These are phyloP conservation scores for Xenopus borealis DNA, from an alignment of 2,113 vertebrate genomes.

Conservation along the genomic window DNA sequence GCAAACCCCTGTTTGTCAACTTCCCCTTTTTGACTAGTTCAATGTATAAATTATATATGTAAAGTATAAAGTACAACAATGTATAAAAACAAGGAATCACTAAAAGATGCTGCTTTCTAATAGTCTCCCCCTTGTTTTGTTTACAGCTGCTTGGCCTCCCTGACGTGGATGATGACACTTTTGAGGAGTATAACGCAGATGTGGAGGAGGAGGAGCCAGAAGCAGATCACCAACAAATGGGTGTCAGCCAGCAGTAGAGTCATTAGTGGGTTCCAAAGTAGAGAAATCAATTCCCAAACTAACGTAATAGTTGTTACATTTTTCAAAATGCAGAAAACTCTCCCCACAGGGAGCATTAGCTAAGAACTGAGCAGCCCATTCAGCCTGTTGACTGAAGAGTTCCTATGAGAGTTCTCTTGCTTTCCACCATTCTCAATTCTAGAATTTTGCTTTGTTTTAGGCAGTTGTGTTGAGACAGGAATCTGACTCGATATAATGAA, in stretches of 20 bases:
- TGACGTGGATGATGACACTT: conserved; percentile 90
- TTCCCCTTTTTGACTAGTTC: too few species aligned
- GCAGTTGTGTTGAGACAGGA: conserved; percentile 18
- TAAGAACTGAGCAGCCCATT: conserved; percentile 49
- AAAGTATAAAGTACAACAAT: too few species aligned
- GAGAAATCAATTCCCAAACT: conserved; percentile 40
- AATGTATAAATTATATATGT: too few species aligned
- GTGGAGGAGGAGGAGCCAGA: conserved; percentile 93
- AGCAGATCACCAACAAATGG: conserved; percentile 97
- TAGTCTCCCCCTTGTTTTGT: conserved; percentile 52
- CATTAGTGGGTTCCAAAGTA: conserved; percentile 43
- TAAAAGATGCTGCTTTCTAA: not conserved
- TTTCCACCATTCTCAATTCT: conserved; percentile 38
- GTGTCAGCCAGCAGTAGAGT: conserved; percentile 93
- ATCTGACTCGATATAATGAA: conserved; percentile 7
- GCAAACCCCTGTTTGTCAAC: too few species aligned
- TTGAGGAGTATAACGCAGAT: conserved; percentile 97
- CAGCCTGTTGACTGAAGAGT: conserved; percentile 37
- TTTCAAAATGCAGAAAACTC: conserved; percentile 42
- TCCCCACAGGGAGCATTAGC: conserved; percentile 42
- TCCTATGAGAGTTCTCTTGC: conserved; percentile 26
- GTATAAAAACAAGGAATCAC: too few species aligned
- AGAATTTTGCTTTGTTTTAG: conserved; percentile 22
- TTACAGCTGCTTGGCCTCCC: conserved; percentile 90
- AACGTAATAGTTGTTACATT: conserved; percentile 41